Base-by-base conservation (phyloP, 2,797 vertebrate species). In the Smutsia gigantea region DNA sequence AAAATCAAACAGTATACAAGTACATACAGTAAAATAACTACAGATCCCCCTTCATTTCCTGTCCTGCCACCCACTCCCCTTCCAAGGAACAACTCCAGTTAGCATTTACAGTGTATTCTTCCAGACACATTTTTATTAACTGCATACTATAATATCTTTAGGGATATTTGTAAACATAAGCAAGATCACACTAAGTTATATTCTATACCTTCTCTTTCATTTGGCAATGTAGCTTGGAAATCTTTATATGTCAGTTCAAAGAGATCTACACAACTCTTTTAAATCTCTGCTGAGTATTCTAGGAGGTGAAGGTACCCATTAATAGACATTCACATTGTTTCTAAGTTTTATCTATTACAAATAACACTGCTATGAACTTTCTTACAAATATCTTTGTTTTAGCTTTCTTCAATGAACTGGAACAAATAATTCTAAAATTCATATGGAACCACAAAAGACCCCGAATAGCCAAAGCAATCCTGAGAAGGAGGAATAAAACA, bases 271-370 rank as follows among this genome's bases (percentile, higher is more conserved):
- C 93, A 34, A 82, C 79, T 75, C 29, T 27, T 57, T 57, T 90
- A 31, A 10, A 87, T 72, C 4, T 90, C 55, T 72, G 19, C 8
- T 55, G 17, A 84, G 55, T 63, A 74, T 72, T 61, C 61, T 74
- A 81, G 10, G 31, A 6, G 7, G 7, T 66, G 4, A 19, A 71
- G 59, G 29, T 27, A 92, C 15, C 51, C 37, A 75, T 59, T 92
- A 64, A 55, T 31, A 71, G 39, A 69, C 12, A 31, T 79, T 87
- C 46, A 15, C 9, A 42, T 37, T 89, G 27, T 74, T 93, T 84
- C 46, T 17, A 90, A 11, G 18, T 94, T 79, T 93, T 84, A 42
- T 90, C 12, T 88, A 53, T 51, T 85, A 94, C 27, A 88, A 72
- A 82, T 87, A 79, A 68, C 63, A 42, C 25, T 64, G 34, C 8